phyloP scores from a whole-genome alignment of 2,113 vertebrate genomes.

The Machaerirhynchus nigripectus region DNA sequence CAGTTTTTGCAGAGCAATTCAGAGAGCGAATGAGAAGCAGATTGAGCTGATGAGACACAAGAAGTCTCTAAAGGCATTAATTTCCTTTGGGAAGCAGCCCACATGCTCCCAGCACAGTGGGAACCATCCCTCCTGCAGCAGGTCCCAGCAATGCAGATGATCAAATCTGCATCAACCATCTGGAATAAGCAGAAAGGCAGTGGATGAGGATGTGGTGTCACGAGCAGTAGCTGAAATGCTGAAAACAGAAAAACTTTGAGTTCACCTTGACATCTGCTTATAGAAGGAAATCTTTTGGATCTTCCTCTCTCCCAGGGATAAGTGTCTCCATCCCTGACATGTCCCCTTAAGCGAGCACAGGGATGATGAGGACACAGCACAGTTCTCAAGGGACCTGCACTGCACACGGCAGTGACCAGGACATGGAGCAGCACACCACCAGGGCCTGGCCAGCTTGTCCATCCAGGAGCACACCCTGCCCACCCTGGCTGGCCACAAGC shows the following conservation, averaged over 20 bases:
- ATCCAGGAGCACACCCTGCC: background rate
- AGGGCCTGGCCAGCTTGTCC: background rate
- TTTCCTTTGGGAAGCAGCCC: conserved; percentile 56
- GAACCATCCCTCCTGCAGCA: conserved; percentile 32
- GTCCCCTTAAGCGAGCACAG: accelerated
- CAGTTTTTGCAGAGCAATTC: conserved; percentile 34
- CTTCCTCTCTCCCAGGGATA: background rate
- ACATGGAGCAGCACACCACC: background rate
- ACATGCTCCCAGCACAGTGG: conserved; percentile 8
- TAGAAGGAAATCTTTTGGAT: background rate
- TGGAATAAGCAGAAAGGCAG: background rate
- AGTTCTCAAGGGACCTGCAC: background rate
- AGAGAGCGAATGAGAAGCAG: background rate
- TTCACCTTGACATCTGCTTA: background rate
- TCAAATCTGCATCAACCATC: background rate
- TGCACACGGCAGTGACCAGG: background rate
- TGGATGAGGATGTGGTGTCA: background rate
- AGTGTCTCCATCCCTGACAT: background rate
- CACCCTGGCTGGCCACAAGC: background rate
- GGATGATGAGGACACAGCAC: background rate
- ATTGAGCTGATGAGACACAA: conserved; percentile 44
- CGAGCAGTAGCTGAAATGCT: background rate
- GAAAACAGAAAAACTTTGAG: background rate
- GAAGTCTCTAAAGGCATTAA: conserved; percentile 23
- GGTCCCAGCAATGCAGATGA: conserved; percentile 9